Evolutionary conservation across 1,140 invertebrate genomes (phyloP), one percentile per base, ranked within the genome.

Genomic region (Dreissena polymorpha): DNA sequence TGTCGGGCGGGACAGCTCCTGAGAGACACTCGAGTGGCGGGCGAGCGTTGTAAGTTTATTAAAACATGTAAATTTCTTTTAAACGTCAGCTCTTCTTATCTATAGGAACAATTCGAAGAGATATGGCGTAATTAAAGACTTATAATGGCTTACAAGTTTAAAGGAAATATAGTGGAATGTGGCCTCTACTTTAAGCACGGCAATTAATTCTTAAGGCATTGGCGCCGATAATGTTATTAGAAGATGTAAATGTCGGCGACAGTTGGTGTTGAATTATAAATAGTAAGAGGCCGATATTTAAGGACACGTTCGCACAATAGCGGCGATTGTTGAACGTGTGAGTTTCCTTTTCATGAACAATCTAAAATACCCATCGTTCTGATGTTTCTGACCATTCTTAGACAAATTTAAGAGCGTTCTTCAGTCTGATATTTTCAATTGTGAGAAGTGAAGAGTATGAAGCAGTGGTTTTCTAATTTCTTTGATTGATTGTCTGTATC

Each of bases 61-160:
- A 80, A 80, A 80, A 72, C 78, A 72, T 80, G 68, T 80, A 80
- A 72, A 80, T 80, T 72, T 72, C 68, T 60, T 65, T 71, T 53
- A 49, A 72, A 65, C 70, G 70, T 71, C 70, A 70, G 64, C 64
- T 71, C 65, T n/a, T 57, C 25, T 39, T 29, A 72, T 71, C 27
- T 71, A 18, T 29, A 18, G 53, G 67, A 64, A 64, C 68, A 23
- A 64, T 60, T 70, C 10, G 49, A 64, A 53, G 69, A 80, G 78
- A 80, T 80, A 80, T 80, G 69, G 60, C 39, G 70, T 80, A 80
- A 80, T 80, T 72, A 80, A 23, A 21, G 69, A 14, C 55, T 80
- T 80, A 65, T 51, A 71, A 60, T 23, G 57, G 70, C 78, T 80
- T 57, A 80, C 21, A 80, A 72, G 78, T 71, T 70, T 80, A 63